Base-by-base conservation (phyloP, 2,888 invertebrate species). In the Odontomyia ornata region DNA sequence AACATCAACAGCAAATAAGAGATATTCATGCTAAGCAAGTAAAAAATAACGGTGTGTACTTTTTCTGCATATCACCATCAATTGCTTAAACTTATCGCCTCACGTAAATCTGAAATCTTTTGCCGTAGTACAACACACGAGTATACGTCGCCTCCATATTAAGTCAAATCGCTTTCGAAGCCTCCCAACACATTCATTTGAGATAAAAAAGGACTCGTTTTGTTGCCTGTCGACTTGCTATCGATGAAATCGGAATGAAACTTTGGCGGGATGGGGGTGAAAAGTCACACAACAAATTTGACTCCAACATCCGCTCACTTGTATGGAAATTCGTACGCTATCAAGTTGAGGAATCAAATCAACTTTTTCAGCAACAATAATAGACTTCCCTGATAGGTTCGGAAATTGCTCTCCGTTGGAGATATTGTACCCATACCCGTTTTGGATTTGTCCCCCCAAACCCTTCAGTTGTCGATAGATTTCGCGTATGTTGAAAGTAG, bases 361-460 rank as follows among this genome's bases (percentile, higher is more conserved):
- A 73, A 73, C 73, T 73, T 73, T 67, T 57, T 52, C 73, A 57
- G 18, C 36, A 30, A 36, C 57, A 73, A 73, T 73, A 73, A 73
- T 73, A 73, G 73, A 73, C 73, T 57, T 73, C 60, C 73, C 73
- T 73, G 73, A 73, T 60, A 73, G 73, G 60, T 73, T 73, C 57
- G 57, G 57, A 73, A 73, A 73, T 73, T 73, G 73, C 73, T 73
- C 28, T 73, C 60, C 36, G 57, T 36, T 57, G 60, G 73, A 57
- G 57, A 73, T 73, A 73, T 60, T 23, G 60, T 36, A 11, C 57
- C 36, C 57, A 46, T 47, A 4, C 46, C 69, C 5, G 7, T 27
- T 9, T 4, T 65, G 7, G 4, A 36, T 18, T 65, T 27, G n/a
- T 25, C 28, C 25, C 27, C 15, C n/a, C 25, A 25, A 69, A 69